A percentile compares a stretch with the other conserved stretches of the same genome.
Conservation (phyloP, 2,888 invertebrate species). For the Nymphalis urticae region DNA sequence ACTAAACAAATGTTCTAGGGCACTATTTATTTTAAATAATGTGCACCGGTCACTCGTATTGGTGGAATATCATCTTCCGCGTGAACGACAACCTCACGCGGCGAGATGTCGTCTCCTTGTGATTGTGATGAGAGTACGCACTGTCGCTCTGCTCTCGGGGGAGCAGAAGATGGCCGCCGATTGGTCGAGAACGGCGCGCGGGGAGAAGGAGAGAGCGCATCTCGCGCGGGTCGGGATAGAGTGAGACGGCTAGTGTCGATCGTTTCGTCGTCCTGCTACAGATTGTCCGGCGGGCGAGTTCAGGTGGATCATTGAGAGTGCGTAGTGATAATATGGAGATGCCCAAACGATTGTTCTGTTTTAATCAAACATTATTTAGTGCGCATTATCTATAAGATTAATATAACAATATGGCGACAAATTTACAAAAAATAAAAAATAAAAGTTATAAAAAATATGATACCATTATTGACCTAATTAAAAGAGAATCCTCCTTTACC, state of each 20-base stretch:
- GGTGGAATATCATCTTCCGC: slow-evolving; percentile 54
- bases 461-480: neutral
- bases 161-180: slow-evolving; percentile 79
- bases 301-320: slow-evolving; percentile 75
- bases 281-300: slow-evolving; percentile 70
- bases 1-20: slow-evolving; percentile 56
- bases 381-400: slow-evolving; percentile 53
- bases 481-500: neutral
- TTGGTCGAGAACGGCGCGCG: slow-evolving; percentile 76
- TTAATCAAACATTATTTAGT: slow-evolving; percentile 53
- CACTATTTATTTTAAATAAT: slow-evolving; percentile 54
- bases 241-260: slow-evolving; percentile 68
- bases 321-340: slow-evolving; percentile 76
- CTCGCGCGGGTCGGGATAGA: slow-evolving; percentile 62
- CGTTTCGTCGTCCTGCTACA: slow-evolving; percentile 71
- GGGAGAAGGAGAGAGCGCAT: slow-evolving; percentile 76
- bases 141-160: slow-evolving; percentile 81
- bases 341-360: slow-evolving; percentile 58
- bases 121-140: slow-evolving; percentile 79
- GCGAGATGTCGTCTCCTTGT: slow-evolving; percentile 77
- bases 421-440: neutral
- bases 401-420: slow-evolving; percentile 48
- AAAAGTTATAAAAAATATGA: neutral
- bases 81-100: slow-evolving; percentile 75
- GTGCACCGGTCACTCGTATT: slow-evolving; percentile 58